Percentiles rank a stretch among this genome's conserved stretches.
These are phyloP conservation scores for Rapana venosa DNA, from an alignment of 2,888 invertebrate species.

Conservation along the genomic window DNA sequence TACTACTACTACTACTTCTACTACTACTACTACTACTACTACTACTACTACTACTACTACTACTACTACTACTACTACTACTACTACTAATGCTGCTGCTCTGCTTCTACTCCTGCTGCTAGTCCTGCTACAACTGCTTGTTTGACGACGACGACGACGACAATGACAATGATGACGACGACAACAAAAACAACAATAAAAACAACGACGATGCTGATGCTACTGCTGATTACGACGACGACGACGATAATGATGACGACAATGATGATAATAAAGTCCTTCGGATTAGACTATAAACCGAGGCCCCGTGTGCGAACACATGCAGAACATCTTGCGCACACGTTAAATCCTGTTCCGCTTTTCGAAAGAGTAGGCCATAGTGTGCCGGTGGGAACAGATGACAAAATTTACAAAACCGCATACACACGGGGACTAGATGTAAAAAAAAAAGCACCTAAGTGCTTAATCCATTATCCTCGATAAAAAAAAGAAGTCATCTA, in stretches of 20 bases:
- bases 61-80: conserved; percentile 16
- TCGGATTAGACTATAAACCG: no score
- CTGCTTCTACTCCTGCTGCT: conserved; percentile 22
- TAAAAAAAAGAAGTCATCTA: no score
- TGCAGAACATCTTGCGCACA: no score
- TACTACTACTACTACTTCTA: background rate
- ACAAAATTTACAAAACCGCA: no score
- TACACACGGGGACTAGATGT: no score
- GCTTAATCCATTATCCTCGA: no score
- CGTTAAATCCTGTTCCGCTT: no score
- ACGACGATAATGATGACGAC: background rate
- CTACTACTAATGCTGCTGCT: background rate
- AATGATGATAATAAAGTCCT: background rate
- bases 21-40: background rate
- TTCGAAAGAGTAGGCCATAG: no score
- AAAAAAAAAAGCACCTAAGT: no score
- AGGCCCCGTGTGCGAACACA: no score
- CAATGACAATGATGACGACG: background rate
- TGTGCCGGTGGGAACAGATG: no score
- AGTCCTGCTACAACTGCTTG: background rate
- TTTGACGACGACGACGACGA: no score
- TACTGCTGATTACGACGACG: background rate
- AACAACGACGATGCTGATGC: background rate
- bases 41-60: conserved; percentile 25
- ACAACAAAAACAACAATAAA: background rate